These are phyloP conservation scores for Synergus laeviventris DNA, from an alignment of 2,888 invertebrate species.

Conservation along the genomic window DNA sequence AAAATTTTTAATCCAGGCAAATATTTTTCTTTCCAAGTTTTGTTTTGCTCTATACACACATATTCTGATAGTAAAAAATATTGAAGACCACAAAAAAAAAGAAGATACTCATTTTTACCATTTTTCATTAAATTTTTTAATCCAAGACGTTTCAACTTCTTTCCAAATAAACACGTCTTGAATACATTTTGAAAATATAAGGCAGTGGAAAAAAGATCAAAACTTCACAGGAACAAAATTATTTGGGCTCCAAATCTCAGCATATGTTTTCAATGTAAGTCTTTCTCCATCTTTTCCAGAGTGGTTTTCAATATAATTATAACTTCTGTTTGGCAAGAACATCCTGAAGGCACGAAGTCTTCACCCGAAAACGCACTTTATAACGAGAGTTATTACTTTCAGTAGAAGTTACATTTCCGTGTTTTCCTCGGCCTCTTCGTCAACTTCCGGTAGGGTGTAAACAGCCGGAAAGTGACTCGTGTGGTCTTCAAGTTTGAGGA, in stretches of 20 bases:
- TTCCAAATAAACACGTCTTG: too few species aligned
- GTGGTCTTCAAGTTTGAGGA: slow-evolving; percentile 73
- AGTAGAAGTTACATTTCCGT: slow-evolving; percentile 69
- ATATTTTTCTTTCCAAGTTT: not conserved
- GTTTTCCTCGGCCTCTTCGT: slow-evolving; percentile 73
- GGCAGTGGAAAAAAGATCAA: too few species aligned
- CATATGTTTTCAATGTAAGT: too few species aligned
- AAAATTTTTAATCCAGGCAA: not conserved
- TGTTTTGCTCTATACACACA: not conserved
- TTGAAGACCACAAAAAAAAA: slow-evolving; percentile 9
- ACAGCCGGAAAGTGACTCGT: slow-evolving; percentile 67
- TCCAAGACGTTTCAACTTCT: too few species aligned
- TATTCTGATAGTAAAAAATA: slow-evolving; percentile 5
- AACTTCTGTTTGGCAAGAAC: slow-evolving; percentile 42
- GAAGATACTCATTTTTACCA: not conserved
- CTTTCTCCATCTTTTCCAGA: slow-evolving; percentile 22
- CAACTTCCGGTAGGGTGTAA: slow-evolving; percentile 73
- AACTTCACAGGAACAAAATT: too few species aligned
- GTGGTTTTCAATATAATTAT: slow-evolving; percentile 44
- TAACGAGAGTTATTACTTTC: slow-evolving; percentile 44
- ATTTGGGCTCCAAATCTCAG: not conserved
- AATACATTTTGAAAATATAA: too few species aligned
- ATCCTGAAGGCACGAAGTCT: slow-evolving; percentile 43
- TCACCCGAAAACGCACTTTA: slow-evolving; percentile 35
- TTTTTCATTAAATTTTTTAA: too few species aligned